phyloP scores from a whole-genome alignment of 1,140 invertebrate species.

The Bacillus rossius region DNA sequence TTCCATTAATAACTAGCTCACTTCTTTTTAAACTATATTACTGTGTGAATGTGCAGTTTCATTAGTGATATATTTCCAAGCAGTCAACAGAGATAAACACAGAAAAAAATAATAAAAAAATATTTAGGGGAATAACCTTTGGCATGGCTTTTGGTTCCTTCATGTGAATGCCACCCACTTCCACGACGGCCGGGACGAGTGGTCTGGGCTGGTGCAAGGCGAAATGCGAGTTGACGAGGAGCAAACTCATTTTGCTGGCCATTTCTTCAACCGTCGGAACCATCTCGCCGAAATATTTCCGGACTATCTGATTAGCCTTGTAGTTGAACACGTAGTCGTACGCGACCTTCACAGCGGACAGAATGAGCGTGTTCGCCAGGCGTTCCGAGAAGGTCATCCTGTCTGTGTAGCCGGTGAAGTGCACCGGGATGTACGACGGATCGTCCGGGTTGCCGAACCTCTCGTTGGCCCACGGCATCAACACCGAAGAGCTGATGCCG shows the following conservation, averaged over 20 bases:
- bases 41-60: too few species aligned
- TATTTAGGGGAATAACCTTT: too few species aligned
- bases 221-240: conserved; percentile 29
- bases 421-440: conserved; percentile 26
- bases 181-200: conserved; percentile 30
- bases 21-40: too few species aligned
- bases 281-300: background rate
- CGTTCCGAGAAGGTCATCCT: conserved; percentile 29
- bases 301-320: background rate
- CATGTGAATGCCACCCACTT: conserved; percentile 28
- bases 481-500: conserved; percentile 24
- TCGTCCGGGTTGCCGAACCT: conserved; percentile 24
- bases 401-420: conserved; percentile 19
- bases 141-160: background rate
- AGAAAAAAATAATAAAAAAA: too few species aligned
- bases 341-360: too few species aligned
- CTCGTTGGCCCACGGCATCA: conserved; percentile 33
- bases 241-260: conserved; percentile 20
- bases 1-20: too few species aligned
- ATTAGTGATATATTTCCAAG: too few species aligned
- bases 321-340: background rate
- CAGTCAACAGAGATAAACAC: too few species aligned
- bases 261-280: conserved; percentile 21
- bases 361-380: conserved; percentile 6
- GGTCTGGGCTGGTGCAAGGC: conserved; percentile 23